Base-by-base conservation (phyloP, 2,888 invertebrate species). In the Eucriotettix oculatus region DNA sequence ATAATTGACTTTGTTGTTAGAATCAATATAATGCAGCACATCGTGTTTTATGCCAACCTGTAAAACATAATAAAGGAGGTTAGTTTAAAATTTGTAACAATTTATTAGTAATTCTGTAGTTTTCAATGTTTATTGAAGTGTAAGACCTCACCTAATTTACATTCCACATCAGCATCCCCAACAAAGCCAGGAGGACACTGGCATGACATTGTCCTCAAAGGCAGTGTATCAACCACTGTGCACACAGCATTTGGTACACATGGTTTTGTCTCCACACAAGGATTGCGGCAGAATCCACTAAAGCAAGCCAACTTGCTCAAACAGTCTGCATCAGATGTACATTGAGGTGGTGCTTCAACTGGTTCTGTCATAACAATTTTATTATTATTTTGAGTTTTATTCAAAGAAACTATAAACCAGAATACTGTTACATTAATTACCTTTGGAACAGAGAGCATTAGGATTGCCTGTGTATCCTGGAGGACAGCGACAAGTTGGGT, bases 121-220 rank as follows among this genome's bases (percentile, higher is more conserved):
- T 48, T 12, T 48, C 12, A 12, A 14, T 48, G 2, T 48, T 48
- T 5, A n/a, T 9, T 7, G 3, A 48, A 48, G 12, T 12, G 2
- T 48, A 14, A 14, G 14, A 60, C 59, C 61, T 60, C 81, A 91
- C 92, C 86, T 76, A 79, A 81, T 70, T 79, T 81, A 72, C 93
- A 94, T 72, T 87, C 85, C 64, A 86, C 80, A 66, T 91, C 88
- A 11, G 93, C 91, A 72, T 93, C 90, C 65, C 93, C 93, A 66
- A 86, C 79, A 68, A 83, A 87, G 63, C 90, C 90, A 62, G 83
- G 83, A 63, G 87, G 80, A 70, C 93, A 94, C 69, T 87, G 84
- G 71, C 93, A 93, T 62, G 89, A 84, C 82, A 93, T 88, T 10
- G 91, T 90, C 66, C 92, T 81, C 74, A 90, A 79, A 10, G 93